Base-by-base conservation (phyloP, 2,888 invertebrate species). In the Meta bourneti region DNA sequence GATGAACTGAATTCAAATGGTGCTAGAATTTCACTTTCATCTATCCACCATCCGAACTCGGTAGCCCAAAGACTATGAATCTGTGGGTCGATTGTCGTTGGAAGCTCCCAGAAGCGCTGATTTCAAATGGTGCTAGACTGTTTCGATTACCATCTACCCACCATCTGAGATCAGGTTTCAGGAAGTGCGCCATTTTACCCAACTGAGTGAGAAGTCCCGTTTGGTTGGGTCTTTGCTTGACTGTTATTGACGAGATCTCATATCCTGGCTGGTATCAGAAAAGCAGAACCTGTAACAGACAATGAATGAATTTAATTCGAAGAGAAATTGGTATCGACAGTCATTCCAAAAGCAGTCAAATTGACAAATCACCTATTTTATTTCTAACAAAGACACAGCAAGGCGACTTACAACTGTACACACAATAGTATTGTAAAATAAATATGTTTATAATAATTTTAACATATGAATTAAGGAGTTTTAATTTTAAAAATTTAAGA, bases 1-100 rank as follows among this genome's bases (percentile, higher is more conserved):
- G 93, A 89, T 93, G 93, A 93, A 93, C 93, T 93, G 93, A 93
- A 93, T 93, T 93, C 93, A 93, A 91, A 93, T 93, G 93, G 93
- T 93, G 93, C 93, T 91, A 93, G 93, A 93, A 54, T 91, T 82
- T 83, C 89, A n/a, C 5, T 20, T 61, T 7, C 78, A 93, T 93
- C 93, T 91, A 91, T 74, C 90, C 93, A 93, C 93, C 93, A 93
- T 81, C 89, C 79, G 93, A 93, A 93, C 89, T 89, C 93, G 81
- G 93, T 93, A 71, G 90, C 93, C 93, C 93, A 93, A 93, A 91
- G 93, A 93, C 80, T 89, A 91, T 80, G 51, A 54, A 72, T 4
- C 80, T 19, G 11, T n/a, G 20, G 34, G 34, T 34, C 4, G 69
- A 34, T 7, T 11, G 78, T 48, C 61, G 82, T 70, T 20, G 54